A percentile compares a stretch with the other conserved stretches of the same genome.
phyloP scores from a whole-genome alignment of 92 coral and sea anemone genomes.

The Porites lobata region DNA sequence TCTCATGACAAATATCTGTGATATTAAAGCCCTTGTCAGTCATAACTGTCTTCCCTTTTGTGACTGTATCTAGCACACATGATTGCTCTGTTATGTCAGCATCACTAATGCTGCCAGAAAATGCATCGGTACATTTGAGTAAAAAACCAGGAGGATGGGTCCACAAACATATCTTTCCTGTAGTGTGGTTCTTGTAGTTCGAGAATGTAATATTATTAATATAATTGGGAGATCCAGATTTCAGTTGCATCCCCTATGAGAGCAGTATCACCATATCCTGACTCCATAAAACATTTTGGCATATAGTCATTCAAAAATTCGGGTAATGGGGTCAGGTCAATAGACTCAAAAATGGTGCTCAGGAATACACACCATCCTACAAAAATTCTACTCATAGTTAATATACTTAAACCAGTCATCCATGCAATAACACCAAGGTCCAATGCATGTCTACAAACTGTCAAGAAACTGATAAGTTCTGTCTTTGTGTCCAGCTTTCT shows the following conservation, averaged over 20 bases:
- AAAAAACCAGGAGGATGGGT: background rate
- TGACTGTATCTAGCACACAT: slow-evolving; percentile 26
- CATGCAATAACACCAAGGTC: slow-evolving; percentile 11
- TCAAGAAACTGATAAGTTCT: slow-evolving; percentile 14
- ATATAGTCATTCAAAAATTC: slow-evolving; percentile 12
- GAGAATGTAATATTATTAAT: background rate
- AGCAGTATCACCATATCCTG: background rate
- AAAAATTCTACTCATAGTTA: slow-evolving; percentile 20
- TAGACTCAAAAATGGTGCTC: slow-evolving; percentile 20
- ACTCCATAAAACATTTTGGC: background rate
- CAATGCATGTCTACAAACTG: slow-evolving; percentile 36
- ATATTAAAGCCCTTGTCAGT: slow-evolving; percentile 57
- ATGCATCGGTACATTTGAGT: slow-evolving; percentile 1
- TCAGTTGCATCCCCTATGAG: background rate
- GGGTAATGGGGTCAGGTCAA: slow-evolving; percentile 37
- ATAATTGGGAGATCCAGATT: background rate
- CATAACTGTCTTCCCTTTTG: slow-evolving; percentile 40
- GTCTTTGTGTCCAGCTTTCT: slow-evolving; percentile 17
- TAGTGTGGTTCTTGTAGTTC: background rate
- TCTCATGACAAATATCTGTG: slow-evolving; percentile 42
- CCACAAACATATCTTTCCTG: background rate
- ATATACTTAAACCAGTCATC: slow-evolving; percentile 31
- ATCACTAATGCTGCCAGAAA: slow-evolving; percentile 43
- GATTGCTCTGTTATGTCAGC: slow-evolving; percentile 45
- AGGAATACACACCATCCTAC: slow-evolving; percentile 32